Evolutionary conservation across 2,888 invertebrate species (phyloP), one percentile per base, ranked within the genome.

Genomic region (Catocala nupta): DNA sequence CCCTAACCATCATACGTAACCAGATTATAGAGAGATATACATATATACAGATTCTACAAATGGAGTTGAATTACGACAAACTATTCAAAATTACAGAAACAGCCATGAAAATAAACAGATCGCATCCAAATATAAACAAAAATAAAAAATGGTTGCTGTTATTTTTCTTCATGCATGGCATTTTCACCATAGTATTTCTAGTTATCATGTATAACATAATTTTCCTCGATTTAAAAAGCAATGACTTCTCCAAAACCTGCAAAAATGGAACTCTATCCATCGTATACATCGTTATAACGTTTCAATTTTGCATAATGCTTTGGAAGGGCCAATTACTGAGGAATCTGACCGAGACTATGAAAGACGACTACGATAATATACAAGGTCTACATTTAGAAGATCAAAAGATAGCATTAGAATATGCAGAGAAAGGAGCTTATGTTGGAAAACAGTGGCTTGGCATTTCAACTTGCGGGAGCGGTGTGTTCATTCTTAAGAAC

Each of bases 381-480:
- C 4, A 33, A 9, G 33, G n/a, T 0, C n/a, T 34, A 11, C 10
- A 1, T 10, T 1, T 11, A 0, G 2, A 16, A 25, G 9, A 0
- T 5, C 55, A 62, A 57, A 36, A 34, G n/a, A 10, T 59, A 0
- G 47, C 68, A 9, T 16, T 64, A 3, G 60, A 60, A 11, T 72
- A 64, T 45, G 73, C 60, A 1, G 5, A 5, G 0, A 50, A 63
- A 5, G 73, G 73, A 10, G 55, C 52, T 5, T 56, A 39, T 9
- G 73, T 71, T 1, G 25, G 49, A 0, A 71, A 72, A 34, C 58
- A 59, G n/a, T 68, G 53, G 55, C 10, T 68, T 1, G 3, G 54
- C 3, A 47, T 34, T 6, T 0, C 34, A n/a, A 34, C 6, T 6
- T n/a, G 33, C 25, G 34, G 5, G 33, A 12, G 8, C n/a, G 8